Base-by-base conservation (phyloP, 2,888 invertebrate species). In the Pristionchus fissidentatus region DNA sequence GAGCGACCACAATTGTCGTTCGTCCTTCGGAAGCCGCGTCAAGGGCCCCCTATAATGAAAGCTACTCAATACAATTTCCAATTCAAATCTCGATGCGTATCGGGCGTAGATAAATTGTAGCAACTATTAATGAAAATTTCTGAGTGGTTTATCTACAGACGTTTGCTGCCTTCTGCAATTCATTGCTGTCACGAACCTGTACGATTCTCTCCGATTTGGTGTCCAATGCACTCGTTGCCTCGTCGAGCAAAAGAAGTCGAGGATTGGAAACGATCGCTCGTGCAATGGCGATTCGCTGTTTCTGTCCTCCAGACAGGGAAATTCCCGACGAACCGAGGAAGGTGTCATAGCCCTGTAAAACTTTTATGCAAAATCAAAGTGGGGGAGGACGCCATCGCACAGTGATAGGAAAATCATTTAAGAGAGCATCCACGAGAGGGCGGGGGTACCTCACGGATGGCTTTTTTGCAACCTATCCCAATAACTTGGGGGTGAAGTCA, bases 301-400 rank as follows among this genome's bases (percentile, higher is more conserved):
- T 79, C 29, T 79, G 79, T 26, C 79, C 79, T n/a, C 79, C 79
- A 57, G 79, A 79, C 35, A 79, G 79, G 22, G 79, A 35, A 8
- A 79, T 26, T 41, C 79, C 57, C 32, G 79, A 79, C 1, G 79
- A 38, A 57, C 79, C 79, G 41, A 79, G 79, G 15, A 57, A 38
- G 10, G 79, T 57, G 29, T n/a, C 49, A 22, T 79, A 79, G 13
- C 79, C 79, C 79, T 79, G 41, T 32, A 32, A 32, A 4, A n/a
- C n/a, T n/a, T n/a, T n/a, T n/a, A n/a, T n/a, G n/a, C n/a, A n/a
- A n/a, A n/a, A n/a, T n/a, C n/a, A n/a, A n/a, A n/a, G n/a, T n/a
- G n/a, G n/a, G n/a, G n/a, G n/a, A n/a, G n/a, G n/a, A n/a, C n/a
- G n/a, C n/a, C n/a, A n/a, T n/a, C n/a, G n/a, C n/a, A n/a, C n/a